phyloP scores from a whole-genome alignment of 2,888 invertebrate species.

The Podotricha telesiphe region DNA sequence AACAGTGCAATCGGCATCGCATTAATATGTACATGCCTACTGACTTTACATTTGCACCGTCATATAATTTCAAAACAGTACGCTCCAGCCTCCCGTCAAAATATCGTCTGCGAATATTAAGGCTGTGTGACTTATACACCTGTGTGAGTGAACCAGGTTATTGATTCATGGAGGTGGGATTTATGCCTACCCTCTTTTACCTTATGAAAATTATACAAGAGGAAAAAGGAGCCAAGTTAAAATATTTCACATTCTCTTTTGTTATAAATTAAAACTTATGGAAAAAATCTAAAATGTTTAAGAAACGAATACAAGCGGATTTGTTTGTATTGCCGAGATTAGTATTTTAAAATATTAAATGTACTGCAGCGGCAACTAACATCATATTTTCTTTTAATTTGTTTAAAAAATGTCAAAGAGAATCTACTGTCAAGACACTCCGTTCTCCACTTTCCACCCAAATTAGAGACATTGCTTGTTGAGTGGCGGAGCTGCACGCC shows the following conservation, averaged over 20 bases:
- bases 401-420: no score
- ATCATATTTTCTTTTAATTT: no score
- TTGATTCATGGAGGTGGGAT: conserved; percentile 79
- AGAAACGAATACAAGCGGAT: no score
- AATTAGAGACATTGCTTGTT: no score
- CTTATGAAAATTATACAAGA: conserved; percentile 71
- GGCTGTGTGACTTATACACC: conserved; percentile 64
- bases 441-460: no score
- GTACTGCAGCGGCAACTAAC: no score
- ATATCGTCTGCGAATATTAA: conserved; percentile 69
- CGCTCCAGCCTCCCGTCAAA: conserved; percentile 73
- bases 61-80: conserved; percentile 70
- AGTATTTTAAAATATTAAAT: no score
- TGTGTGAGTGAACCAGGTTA: conserved; percentile 76
- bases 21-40: conserved; percentile 41
- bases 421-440: no score
- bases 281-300: no score
- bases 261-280: no score
- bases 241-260: conserved; percentile 11
- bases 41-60: conserved; percentile 44
- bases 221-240: conserved; percentile 59
- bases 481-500: no score
- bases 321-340: no score
- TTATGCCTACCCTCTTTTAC: conserved; percentile 78
- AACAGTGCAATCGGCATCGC: conserved; percentile 36